A percentile compares a stretch with the other conserved stretches of the same genome.
These are phyloP conservation scores for Conchocele bisecta DNA, from an alignment of 2,888 invertebrate genomes.

Conservation along the genomic window DNA sequence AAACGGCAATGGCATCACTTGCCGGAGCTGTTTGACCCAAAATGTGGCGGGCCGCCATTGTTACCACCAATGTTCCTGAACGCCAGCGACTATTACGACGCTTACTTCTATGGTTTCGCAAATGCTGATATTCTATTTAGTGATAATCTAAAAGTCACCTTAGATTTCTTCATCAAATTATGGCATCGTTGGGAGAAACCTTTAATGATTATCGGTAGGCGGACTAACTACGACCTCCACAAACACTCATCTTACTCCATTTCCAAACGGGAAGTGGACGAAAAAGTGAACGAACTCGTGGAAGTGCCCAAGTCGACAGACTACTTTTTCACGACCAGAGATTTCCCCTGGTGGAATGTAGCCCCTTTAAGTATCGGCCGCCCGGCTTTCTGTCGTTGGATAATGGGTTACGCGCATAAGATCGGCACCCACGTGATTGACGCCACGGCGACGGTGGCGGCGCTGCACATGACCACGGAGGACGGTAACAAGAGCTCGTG, in stretches of 20 bases:
- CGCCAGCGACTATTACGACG: not conserved
- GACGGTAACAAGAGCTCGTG: slow-evolving; percentile 11
- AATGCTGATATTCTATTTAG: slow-evolving; percentile 9
- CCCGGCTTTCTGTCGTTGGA: slow-evolving; percentile 17
- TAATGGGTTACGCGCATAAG: slow-evolving; percentile 10
- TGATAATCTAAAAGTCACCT: not conserved
- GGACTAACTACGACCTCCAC: slow-evolving; percentile 4
- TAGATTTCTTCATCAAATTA: not conserved
- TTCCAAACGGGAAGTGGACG: not conserved
- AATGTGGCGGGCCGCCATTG: slow-evolving; percentile 11
- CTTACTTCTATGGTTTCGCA: not conserved
- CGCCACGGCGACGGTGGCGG: not conserved
- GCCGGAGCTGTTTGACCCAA: not conserved
- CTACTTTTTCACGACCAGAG: slow-evolving; percentile 21
- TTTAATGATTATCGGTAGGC: slow-evolving; percentile 1
- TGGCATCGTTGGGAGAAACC: not conserved
- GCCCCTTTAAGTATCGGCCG: slow-evolving; percentile 19
- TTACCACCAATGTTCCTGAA: slow-evolving; percentile 1
- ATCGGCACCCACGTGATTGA: slow-evolving; percentile 2
- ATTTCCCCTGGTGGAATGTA: slow-evolving; percentile 16
- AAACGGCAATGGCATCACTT: not conserved
- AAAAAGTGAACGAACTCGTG: not conserved
- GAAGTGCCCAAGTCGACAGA: slow-evolving; percentile 10
- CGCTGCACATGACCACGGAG: slow-evolving; percentile 3
- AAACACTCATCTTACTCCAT: not conserved